Conservation (phyloP, 2,113 vertebrate species). For the Fregetta grallaria region DNA sequence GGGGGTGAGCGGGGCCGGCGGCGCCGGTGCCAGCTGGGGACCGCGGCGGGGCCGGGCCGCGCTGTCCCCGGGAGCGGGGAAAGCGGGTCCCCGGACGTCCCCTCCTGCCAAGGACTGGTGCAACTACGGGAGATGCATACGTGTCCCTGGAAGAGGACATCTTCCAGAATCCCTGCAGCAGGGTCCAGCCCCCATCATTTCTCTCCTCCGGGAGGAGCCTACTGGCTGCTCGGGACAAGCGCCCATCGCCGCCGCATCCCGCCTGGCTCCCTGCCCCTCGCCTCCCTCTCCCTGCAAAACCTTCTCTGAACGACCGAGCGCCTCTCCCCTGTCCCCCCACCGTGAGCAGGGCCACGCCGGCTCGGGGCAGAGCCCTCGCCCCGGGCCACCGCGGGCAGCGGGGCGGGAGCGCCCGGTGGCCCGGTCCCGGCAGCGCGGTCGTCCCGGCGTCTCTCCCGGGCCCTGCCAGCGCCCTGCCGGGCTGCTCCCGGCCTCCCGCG, state of each 20-base stretch:
- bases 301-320: rapidly evolving
- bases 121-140: not conserved
- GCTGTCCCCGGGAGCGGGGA: not conserved
- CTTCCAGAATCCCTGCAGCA: not conserved
- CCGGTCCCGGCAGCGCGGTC: not conserved
- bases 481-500: conserved; percentile 20
- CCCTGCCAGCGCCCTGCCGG: not conserved
- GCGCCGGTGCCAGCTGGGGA: not conserved
- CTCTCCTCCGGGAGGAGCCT: too few relatives aligned
- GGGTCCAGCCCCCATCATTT: not conserved
- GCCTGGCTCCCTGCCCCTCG: not conserved
- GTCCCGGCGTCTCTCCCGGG: not conserved
- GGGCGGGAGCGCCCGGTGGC: not conserved
- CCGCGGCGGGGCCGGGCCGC: not conserved
- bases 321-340: not conserved
- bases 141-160: not conserved
- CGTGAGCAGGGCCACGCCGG: not conserved
- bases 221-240: not conserved
- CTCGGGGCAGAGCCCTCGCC: not conserved
- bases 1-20: not conserved
- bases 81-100: rapidly evolving
- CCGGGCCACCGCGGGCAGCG: rapidly evolving
- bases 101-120: not conserved
- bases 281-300: not conserved
- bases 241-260: not conserved